Evolutionary conservation across 2,888 invertebrate genomes (phyloP), one percentile per base, ranked within the genome.

Genomic region (Elaeidobius kamerunicus): DNA sequence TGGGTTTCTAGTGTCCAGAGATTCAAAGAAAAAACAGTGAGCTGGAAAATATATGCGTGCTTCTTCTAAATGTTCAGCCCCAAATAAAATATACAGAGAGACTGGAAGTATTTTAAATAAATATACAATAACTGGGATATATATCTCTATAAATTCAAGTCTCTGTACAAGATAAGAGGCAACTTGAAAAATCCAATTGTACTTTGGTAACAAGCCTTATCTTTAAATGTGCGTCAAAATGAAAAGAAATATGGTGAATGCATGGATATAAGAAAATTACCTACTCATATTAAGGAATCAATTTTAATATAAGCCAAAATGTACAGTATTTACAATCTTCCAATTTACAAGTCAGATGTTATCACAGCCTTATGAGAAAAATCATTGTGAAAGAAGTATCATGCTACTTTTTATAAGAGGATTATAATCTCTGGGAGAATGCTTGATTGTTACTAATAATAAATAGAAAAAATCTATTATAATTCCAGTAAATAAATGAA

Each of bases 231-330:
- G 11, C 30, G 30, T 30, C 30, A 30, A 30, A 30, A 30, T 30
- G 3, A n/a, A 12, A 30, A 30, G 2, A 30, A 30, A 30, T 30
- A 11, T 3, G 3, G 4, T 30, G 12, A 4, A 30, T 30, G 4
- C 23, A 9, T 23, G 4, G 4, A 23, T 6, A 11, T 30, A 30
- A 30, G 30, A 12, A 30, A 30, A 30, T 9, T 23, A 30, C 30
- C 11, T 30, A n/a, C 4, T n/a, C n/a, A n/a, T n/a, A 7, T 30
- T 30, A 6, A n/a, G 30, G 30, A 30, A 30, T 32, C 34, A 16
- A 30, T 27, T 16, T 38, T 39, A 39, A 39, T 36, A 39, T 46
- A 46, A 38, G 36, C 36, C 46, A 30, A 38, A 9, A 28, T 9
- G 23, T 18, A 39, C 18, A 12, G 27, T 45, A 28, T 9, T 36